A percentile compares a stretch with the other conserved stretches of the same genome.
Conservation (phyloP, 2,888 invertebrate species). For the Netelia melanura region DNA sequence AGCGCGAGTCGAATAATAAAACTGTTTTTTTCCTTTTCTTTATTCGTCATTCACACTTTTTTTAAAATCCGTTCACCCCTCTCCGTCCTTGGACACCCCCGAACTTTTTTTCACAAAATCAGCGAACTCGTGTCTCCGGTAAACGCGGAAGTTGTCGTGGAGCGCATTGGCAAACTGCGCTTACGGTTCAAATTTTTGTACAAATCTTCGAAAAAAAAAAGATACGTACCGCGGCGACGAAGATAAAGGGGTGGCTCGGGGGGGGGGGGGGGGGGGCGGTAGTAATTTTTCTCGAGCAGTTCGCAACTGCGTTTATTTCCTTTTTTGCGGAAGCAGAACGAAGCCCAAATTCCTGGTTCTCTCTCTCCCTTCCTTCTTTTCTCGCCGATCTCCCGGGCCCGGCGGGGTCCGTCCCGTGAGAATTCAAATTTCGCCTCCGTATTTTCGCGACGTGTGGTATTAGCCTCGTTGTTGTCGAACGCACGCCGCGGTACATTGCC, state of each 20-base stretch:
- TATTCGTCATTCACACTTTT: neutral
- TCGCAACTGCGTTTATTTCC: neutral
- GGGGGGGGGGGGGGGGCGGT: too few relatives aligned
- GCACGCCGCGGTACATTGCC: too few relatives aligned
- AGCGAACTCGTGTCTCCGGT: too few relatives aligned
- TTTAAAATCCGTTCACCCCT: neutral
- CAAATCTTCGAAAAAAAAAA: too few relatives aligned
- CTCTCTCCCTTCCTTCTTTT: neutral
- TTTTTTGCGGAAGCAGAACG: neutral
- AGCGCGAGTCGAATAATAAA: slow-evolving; percentile 31
- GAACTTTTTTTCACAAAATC: too few relatives aligned
- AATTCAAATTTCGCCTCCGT: too few relatives aligned
- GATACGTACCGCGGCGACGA: slow-evolving; percentile 26
- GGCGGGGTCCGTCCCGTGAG: too few relatives aligned
- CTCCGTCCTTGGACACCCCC: neutral
- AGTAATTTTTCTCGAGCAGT: neutral
- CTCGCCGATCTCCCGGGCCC: neutral
- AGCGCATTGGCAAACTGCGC: neutral
- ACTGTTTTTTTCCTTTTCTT: neutral
- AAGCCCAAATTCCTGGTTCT: neutral
- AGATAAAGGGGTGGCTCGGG: slow-evolving; percentile 16
- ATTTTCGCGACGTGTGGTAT: too few relatives aligned
- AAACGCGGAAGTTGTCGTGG: neutral
- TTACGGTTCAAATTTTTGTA: neutral
- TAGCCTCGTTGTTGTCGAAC: too few relatives aligned